phyloP scores from a whole-genome alignment of 2,113 vertebrate genomes.

The Entomyzon cyanotis region DNA sequence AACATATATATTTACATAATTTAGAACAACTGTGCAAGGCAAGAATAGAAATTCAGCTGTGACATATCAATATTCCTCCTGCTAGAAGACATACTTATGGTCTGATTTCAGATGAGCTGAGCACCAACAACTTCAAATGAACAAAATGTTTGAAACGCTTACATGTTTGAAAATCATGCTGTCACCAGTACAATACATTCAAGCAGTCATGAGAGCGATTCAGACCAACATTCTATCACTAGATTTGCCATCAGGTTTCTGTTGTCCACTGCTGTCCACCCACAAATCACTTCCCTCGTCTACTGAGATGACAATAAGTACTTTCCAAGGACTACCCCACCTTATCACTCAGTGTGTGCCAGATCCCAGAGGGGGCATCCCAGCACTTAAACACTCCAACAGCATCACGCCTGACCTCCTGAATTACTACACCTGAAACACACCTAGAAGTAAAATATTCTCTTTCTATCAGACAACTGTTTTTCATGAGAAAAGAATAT shows the following conservation, averaged over 20 bases:
- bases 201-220: accelerated
- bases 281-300: neutral
- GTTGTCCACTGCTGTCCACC: neutral
- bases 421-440: neutral
- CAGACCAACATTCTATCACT: neutral
- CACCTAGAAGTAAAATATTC: neutral
- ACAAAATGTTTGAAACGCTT: neutral
- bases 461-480: neutral
- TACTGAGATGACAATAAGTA: neutral
- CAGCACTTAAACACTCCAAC: accelerated
- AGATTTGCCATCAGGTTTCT: neutral
- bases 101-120: neutral
- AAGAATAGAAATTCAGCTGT: neutral
- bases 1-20: neutral
- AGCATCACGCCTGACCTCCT: neutral
- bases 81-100: neutral
- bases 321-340: neutral
- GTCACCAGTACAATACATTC: neutral
- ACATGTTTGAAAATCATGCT: neutral
- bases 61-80: neutral
- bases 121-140: neutral
- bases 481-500: neutral
- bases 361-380: neutral
- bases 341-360: neutral
- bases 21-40: neutral